phyloP scores from a whole-genome alignment of 1,140 invertebrate genomes.

The Drosophila bocqueti region DNA sequence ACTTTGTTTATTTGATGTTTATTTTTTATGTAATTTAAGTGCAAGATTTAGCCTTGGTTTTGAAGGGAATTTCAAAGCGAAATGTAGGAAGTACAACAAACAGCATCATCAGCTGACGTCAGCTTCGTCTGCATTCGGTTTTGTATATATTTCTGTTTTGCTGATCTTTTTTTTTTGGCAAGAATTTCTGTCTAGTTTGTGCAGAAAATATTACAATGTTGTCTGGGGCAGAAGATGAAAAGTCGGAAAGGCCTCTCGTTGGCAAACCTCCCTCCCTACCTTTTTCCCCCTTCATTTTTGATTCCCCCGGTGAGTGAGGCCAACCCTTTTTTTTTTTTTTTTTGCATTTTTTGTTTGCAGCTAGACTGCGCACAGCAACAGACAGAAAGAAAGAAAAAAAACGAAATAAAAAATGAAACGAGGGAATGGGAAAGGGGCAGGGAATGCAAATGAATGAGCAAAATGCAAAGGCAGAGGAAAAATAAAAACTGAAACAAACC shows the following conservation, averaged over 20 bases:
- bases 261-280: background rate
- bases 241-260: slow-evolving; percentile 19
- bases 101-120: slow-evolving; percentile 54
- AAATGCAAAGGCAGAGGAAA: slow-evolving; percentile 60
- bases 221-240: slow-evolving; percentile 41
- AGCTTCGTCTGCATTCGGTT: slow-evolving; percentile 32
- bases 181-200: slow-evolving; percentile 47
- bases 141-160: slow-evolving; percentile 20
- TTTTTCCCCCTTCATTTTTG: slow-evolving; percentile 8
- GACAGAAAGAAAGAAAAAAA: slow-evolving; percentile 21
- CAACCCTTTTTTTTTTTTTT: slow-evolving; percentile 42
- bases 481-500: slow-evolving; percentile 57
- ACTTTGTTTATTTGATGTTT: background rate
- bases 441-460: slow-evolving; percentile 75
- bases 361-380: slow-evolving; percentile 53
- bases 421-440: background rate
- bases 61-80: slow-evolving; percentile 8
- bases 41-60: slow-evolving; percentile 11
- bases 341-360: slow-evolving; percentile 25
- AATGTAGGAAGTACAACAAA: slow-evolving; percentile 24
- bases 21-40: slow-evolving; percentile 5
- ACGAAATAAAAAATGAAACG: background rate
- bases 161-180: slow-evolving; percentile 31
- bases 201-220: slow-evolving; percentile 58
- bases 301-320: slow-evolving; percentile 32